phyloP scores from a whole-genome alignment of 2,113 vertebrate species.

The Spermophilus dauricus region DNA sequence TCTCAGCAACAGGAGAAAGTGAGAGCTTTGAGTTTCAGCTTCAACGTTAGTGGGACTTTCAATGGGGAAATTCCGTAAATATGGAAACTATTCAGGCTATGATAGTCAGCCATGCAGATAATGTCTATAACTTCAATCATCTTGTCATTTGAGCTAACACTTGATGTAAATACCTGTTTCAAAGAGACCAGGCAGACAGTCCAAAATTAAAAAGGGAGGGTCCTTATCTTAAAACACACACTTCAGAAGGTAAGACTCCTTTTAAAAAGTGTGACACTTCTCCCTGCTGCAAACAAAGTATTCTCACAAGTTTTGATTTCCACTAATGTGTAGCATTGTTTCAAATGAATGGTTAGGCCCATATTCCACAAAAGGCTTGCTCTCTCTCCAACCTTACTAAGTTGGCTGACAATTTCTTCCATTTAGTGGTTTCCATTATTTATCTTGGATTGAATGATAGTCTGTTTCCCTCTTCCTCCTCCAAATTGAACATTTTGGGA shows the following conservation, averaged over 20 bases:
- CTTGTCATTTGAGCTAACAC: not conserved
- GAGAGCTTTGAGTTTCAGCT: not conserved
- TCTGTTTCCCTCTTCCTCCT: slow-evolving; percentile 53
- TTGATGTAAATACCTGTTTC: not conserved
- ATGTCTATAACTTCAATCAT: not conserved
- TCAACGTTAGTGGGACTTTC: not conserved
- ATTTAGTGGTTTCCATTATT: slow-evolving; percentile 52
- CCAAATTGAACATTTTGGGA: slow-evolving; percentile 54
- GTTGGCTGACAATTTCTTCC: not conserved
- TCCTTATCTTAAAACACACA: not conserved
- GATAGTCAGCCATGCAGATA: not conserved
- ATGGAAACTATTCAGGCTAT: not conserved
- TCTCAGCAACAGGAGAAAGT: not conserved
- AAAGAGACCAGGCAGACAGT: not conserved
- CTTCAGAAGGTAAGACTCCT: not conserved
- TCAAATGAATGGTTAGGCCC: not conserved
- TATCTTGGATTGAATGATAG: slow-evolving; percentile 39
- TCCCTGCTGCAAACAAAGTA: not conserved
- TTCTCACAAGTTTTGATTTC: not conserved
- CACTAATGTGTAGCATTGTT: not conserved
- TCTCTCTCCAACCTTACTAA: not conserved
- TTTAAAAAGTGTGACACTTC: not conserved
- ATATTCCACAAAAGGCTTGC: not conserved
- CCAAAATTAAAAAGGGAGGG: not conserved
- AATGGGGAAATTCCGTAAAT: not conserved